Evolutionary conservation across 2,797 vertebrate species (phyloP).

Genomic region (Acanthopagrus latus): DNA sequence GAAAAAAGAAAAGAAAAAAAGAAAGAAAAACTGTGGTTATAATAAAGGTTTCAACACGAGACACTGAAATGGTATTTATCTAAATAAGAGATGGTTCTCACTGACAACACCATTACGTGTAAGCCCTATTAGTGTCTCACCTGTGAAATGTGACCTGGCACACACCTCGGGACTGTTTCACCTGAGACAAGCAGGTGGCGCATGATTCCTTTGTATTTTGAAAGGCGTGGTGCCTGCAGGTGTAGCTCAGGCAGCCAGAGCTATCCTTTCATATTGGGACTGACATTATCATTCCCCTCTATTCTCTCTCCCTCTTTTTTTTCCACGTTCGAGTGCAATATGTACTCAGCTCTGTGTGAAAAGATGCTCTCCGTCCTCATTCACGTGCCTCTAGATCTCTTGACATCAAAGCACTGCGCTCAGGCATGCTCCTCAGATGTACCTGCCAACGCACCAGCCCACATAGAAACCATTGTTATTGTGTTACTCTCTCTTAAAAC

Average conservation of each 20-base stretch:
- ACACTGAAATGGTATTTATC: background rate
- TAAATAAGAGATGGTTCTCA: background rate
- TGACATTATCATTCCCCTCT: no score
- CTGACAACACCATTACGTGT: background rate
- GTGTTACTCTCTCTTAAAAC: constrained; percentile 33
- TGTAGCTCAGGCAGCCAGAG: background rate
- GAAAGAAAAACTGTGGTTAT: constrained; percentile 1
- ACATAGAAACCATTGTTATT: constrained; percentile 36
- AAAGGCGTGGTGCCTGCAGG: constrained; percentile 47
- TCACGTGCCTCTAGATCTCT: constrained; percentile 5
- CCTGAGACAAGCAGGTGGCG: constrained; percentile 85
- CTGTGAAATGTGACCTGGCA: constrained; percentile 53
- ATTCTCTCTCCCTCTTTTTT: background rate
- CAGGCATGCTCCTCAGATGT: constrained; percentile 14
- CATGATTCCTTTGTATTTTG: constrained; percentile 72
- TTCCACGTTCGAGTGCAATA: background rate
- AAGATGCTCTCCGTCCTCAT: background rate
- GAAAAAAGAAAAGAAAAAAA: no score
- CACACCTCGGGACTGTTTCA: constrained; percentile 65
- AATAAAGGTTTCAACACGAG: background rate
- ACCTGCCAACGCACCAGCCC: constrained; percentile 25
- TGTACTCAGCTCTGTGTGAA: background rate
- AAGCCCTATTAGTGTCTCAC: constrained; percentile 33
- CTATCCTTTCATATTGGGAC: background rate
- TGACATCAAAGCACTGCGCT: constrained; percentile 2